Evolutionary conservation across 2,888 invertebrate genomes (phyloP).

Genomic region (Linnaemya vulpina): DNA sequence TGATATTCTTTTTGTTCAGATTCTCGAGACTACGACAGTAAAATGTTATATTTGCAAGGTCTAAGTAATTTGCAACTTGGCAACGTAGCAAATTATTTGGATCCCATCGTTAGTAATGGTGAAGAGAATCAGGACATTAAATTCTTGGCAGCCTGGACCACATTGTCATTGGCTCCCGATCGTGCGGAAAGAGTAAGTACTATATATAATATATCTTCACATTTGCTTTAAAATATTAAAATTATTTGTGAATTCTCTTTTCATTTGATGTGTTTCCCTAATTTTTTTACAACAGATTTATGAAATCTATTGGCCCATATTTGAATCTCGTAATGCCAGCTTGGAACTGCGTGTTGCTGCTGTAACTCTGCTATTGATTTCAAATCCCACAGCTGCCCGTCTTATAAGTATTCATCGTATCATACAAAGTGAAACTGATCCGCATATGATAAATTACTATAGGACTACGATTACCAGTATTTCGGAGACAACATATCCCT

Average conservation of each 20-base stretch:
- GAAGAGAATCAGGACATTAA: conserved; percentile 83
- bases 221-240: too few relatives aligned
- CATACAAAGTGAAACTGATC: conserved; percentile 85
- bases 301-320: conserved; percentile 87
- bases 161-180: conserved; percentile 84
- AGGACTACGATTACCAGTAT: conserved; percentile 88
- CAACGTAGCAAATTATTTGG: conserved; percentile 84
- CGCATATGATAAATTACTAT: conserved; percentile 88
- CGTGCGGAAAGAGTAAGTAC: conserved; percentile 84
- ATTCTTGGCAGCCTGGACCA: conserved; percentile 88
- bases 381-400: conserved; percentile 87
- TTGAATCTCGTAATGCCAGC: conserved; percentile 87
- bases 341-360: conserved; percentile 88
- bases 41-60: conserved; percentile 89
- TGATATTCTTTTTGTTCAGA: conserved; percentile 81
- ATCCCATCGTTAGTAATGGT: conserved; percentile 85
- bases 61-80: conserved; percentile 87
- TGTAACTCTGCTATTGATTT: conserved; percentile 86
- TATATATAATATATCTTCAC: background rate
- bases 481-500: conserved; percentile 87
- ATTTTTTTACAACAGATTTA: conserved; percentile 82
- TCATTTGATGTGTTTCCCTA: background rate
- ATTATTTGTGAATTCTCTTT: background rate
- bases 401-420: conserved; percentile 88
- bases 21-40: conserved; percentile 86